A percentile compares a stretch with the other conserved stretches of the same genome.
Conservation (phyloP, 2,113 vertebrate genomes). For the Percina caprodes region DNA sequence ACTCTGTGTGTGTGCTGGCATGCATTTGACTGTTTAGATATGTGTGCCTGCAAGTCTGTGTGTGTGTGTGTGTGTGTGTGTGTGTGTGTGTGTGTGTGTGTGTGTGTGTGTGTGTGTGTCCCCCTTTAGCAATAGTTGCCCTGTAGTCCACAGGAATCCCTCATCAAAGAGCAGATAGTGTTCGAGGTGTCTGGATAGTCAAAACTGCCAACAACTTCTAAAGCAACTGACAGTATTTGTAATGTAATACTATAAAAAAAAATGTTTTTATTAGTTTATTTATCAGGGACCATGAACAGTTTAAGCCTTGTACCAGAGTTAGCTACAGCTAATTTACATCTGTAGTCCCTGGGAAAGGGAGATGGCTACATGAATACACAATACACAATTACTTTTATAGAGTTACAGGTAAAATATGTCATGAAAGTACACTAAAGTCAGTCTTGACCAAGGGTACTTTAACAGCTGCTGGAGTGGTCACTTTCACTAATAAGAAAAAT, state of each 20-base stretch:
- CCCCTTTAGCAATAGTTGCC: constrained; percentile 67
- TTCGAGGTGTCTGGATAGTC: constrained; percentile 71
- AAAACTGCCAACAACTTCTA: constrained; percentile 64
- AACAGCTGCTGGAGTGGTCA: neutral
- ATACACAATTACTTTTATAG: neutral
- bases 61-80: constrained; percentile 39
- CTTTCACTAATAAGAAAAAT: neutral
- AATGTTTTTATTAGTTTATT: too few relatives aligned
- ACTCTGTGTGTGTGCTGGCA: constrained; percentile 59
- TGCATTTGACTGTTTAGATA: constrained; percentile 58
- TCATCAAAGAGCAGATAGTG: constrained; percentile 74
- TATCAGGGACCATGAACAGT: too few relatives aligned
- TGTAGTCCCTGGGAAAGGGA: too few relatives aligned
- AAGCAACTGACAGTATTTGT: constrained; percentile 36
- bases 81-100: constrained; percentile 33
- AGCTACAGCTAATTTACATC: too few relatives aligned
- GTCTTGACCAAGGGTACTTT: neutral
- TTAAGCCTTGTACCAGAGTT: too few relatives aligned
- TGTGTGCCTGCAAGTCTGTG: constrained; percentile 43
- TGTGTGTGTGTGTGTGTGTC: constrained; percentile 58
- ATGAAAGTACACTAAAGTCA: neutral
- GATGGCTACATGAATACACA: too few relatives aligned
- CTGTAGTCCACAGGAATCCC: constrained; percentile 71
- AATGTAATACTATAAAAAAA: constrained; percentile 23
- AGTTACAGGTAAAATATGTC: neutral